A percentile compares a stretch with the other conserved stretches of the same genome.
These are phyloP conservation scores for Ophioninae sp. DNA, from an alignment of 2,888 invertebrate species.

Conservation along the genomic window DNA sequence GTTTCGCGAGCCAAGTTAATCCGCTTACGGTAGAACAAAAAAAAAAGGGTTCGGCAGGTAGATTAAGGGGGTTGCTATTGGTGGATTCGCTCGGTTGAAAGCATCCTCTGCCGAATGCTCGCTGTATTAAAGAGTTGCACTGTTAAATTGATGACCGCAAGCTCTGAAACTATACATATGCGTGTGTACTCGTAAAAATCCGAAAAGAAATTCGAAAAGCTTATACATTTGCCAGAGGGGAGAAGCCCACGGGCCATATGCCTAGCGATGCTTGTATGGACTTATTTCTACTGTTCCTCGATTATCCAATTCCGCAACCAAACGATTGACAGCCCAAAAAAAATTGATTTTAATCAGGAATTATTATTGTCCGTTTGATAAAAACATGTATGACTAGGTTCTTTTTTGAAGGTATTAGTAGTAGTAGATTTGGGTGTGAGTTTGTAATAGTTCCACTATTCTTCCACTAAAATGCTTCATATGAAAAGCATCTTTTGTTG, in stretches of 20 bases:
- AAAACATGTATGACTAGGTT: no score
- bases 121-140: constrained; percentile 75
- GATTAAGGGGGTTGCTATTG: constrained; percentile 46
- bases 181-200: constrained; percentile 16
- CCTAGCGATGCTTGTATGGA: constrained; percentile 2
- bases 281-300: not conserved
- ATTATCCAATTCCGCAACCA: not conserved
- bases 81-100: constrained; percentile 45
- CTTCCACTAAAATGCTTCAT: no score
- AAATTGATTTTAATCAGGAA: no score
- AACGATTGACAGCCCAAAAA: not conserved
- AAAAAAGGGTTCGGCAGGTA: constrained; percentile 54
- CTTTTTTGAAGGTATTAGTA: no score
- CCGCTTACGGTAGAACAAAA: constrained; percentile 70
- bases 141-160: constrained; percentile 76
- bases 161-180: constrained; percentile 22
- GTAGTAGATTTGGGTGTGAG: no score
- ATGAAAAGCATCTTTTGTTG: no score
- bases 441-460: no score
- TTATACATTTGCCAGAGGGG: constrained; percentile 1
- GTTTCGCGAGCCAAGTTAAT: constrained; percentile 68
- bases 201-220: constrained; percentile 5
- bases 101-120: constrained; percentile 24
- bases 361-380: no score
- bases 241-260: not conserved